Percentiles rank a stretch among this genome's conserved stretches.
These are phyloP conservation scores for Gavia stellata DNA, from an alignment of 2,113 vertebrate species.

Conservation along the genomic window DNA sequence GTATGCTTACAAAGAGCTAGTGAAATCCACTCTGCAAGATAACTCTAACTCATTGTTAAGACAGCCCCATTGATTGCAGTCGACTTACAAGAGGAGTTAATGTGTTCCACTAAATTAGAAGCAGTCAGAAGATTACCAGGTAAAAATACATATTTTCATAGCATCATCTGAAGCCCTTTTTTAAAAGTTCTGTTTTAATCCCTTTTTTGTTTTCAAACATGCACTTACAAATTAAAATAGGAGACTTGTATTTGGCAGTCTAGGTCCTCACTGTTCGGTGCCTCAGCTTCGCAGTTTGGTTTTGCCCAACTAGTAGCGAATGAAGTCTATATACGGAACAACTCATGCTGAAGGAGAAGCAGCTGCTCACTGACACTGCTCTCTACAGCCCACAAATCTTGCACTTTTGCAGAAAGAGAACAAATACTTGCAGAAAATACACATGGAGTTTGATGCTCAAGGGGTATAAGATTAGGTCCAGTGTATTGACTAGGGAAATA, in stretches of 20 bases:
- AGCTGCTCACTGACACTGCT: constrained; percentile 39
- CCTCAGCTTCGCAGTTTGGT: not conserved
- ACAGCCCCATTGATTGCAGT: not conserved
- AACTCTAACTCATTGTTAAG: not conserved
- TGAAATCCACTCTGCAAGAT: not conserved
- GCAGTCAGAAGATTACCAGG: not conserved
- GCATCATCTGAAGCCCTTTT: not conserved
- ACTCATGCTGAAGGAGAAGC: constrained; percentile 40
- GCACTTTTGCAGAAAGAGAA: constrained; percentile 16
- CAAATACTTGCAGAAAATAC: constrained; percentile 44
- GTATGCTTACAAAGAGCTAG: not conserved
- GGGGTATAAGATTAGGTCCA: constrained; percentile 50
- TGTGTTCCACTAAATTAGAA: not conserved
- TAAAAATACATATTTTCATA: not conserved
- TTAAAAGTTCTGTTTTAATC: not conserved
- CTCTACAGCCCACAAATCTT: constrained; percentile 41
- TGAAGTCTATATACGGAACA: not conserved
- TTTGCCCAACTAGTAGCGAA: not conserved
- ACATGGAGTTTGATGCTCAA: constrained; percentile 36
- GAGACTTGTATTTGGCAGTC: not conserved
- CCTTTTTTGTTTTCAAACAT: not conserved
- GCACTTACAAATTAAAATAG: not conserved
- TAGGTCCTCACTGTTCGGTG: fast-evolving
- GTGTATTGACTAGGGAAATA: constrained; percentile 54
- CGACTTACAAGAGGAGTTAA: not conserved